Evolutionary conservation across 1,140 invertebrate species (phyloP).

Genomic region (Anastatus disparis): DNA sequence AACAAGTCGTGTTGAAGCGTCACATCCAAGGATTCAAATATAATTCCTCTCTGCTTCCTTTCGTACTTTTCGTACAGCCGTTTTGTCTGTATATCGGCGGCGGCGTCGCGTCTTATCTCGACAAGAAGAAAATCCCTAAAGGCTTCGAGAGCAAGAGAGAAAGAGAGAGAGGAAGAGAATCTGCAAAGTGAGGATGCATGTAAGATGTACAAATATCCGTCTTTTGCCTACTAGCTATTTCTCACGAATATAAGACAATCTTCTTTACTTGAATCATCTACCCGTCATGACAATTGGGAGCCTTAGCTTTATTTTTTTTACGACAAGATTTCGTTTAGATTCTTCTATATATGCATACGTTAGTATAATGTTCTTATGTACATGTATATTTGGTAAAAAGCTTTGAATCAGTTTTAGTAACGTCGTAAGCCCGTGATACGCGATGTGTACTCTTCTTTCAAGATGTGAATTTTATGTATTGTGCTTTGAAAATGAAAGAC

Average conservation of each 20-base stretch:
- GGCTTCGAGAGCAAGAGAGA: no score
- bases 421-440: no score
- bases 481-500: no score
- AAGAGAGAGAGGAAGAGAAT: no score
- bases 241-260: conserved; percentile 23
- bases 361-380: neutral
- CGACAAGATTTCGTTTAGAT: neutral
- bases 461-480: no score
- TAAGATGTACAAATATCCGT: conserved; percentile 18
- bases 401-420: no score
- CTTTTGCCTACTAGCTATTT: no score
- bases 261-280: conserved; percentile 39
- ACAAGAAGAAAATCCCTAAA: conserved; percentile 45
- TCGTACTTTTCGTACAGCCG: neutral
- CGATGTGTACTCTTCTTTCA: no score
- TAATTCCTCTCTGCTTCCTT: no score
- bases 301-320: no score
- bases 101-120: neutral
- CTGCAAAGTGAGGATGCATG: conserved; percentile 51
- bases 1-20: conserved; percentile 11
- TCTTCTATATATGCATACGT: neutral
- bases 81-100: neutral
- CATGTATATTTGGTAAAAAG: no score
- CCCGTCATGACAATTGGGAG: conserved; percentile 28
- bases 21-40: neutral